Evolutionary conservation across 2,888 invertebrate species (phyloP), one percentile per base, ranked within the genome.

Genomic region (Unio delphinus): DNA sequence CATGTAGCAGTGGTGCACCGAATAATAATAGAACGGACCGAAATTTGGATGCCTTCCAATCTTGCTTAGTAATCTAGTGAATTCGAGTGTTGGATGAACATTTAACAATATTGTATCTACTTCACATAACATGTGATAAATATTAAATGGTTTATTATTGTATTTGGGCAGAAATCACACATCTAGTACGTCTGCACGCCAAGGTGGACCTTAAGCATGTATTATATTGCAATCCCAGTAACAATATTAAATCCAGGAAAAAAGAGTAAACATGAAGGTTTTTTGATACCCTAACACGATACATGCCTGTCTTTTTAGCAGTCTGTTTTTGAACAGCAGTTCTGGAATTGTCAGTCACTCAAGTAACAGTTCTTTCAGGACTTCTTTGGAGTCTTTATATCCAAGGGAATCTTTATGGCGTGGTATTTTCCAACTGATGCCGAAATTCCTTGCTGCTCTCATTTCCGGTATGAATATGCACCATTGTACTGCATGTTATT

Each of bases 1-100:
- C 73, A 45, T 64, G 23, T 23, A 23, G 23, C 23, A 23, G 23
- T 23, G 23, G n/a, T 26, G 61, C 62, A 5, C 73, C 64, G 61
- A 67, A 76, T 60, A 57, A 76, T 11, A 76, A 56, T 23, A 76
- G 58, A 67, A 73, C 73, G 11, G 68, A 70, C 57, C 70, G 60
- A 71, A n/a, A 76, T 64, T 76, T 73, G 20, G 73, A 74, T 17
- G 76, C 72, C 63, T 73, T 76, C 73, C 73, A 76, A 64, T 72
- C 65, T 54, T 71, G 63, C 20, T 69, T 65, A 72, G 76, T 15
- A 74, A 28, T 34, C 70, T 55, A 4, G 67, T 61, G 55, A 76
- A 69, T 67, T 67, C 65, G 2, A 67, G 56, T 18, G 73, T 71
- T 61, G 74, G 76, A 23, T 61, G 28, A 17, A 73, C 69, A 20